A percentile compares a stretch with the other conserved stretches of the same genome.
Conservation (phyloP, 2,797 vertebrate species). For the Oreochromis mossambicus region DNA sequence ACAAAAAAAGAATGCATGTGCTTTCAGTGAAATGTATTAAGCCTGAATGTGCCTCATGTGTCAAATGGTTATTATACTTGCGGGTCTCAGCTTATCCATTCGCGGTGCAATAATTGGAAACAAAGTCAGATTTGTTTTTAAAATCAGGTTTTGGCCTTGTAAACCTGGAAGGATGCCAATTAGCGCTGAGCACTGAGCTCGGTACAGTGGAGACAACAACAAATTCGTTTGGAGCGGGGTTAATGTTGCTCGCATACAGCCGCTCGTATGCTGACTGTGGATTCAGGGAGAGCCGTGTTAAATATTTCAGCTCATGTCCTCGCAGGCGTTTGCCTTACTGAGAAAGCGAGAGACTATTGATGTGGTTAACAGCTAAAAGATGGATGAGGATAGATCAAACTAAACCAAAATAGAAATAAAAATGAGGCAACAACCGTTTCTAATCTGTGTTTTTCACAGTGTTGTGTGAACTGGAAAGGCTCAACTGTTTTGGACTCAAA, state of each 20-base stretch:
- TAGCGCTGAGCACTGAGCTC: background rate
- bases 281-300: conserved; percentile 26
- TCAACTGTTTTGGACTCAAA: conserved; percentile 19
- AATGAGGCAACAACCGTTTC: conserved; percentile 18
- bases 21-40: background rate
- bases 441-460: conserved; percentile 10
- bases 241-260: background rate
- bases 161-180: conserved; percentile 29
- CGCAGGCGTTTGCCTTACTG: conserved; percentile 29
- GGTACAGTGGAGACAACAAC: background rate
- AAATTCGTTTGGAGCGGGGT: conserved; percentile 1
- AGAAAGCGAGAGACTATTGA: conserved; percentile 26
- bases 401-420: conserved; percentile 19
- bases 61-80: background rate
- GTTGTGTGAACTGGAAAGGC: background rate
- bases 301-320: conserved; percentile 61
- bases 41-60: background rate
- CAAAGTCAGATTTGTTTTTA: conserved; percentile 18
- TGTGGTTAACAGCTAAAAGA: conserved; percentile 37
- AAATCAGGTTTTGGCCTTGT: conserved; percentile 17
- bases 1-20: background rate
- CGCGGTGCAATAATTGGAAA: conserved; percentile 4
- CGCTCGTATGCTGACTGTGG: conserved; percentile 11
- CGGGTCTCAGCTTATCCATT: background rate
- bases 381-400: conserved; percentile 39